Base-by-base conservation (phyloP, 2,113 vertebrate genomes). In the Pelmatolapia mariae region DNA sequence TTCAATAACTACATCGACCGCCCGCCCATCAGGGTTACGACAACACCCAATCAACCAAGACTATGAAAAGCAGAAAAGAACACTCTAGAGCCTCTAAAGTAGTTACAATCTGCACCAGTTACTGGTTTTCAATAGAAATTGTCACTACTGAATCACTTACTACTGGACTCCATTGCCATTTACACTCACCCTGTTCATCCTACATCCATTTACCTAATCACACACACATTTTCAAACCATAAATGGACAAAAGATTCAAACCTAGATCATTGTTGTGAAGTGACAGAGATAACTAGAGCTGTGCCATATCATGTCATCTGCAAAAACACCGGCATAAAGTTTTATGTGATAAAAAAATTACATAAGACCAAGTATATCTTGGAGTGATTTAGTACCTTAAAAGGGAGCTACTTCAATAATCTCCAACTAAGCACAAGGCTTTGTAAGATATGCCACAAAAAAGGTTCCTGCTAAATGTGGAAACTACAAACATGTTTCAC, bases 1-100 rank as follows among this genome's bases (percentile, higher is more conserved):
- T 66, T 66, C 61, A 36, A 7, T n/a, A 66, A 66, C 0, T 0
- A 63, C 59, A 63, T 36, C 1, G 0, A n/a, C 59, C 1, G 15
- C 1, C 26, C 1, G 8, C 56, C 31, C 31, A 63, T n/a, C 18
- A 63, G 31, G 59, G 18, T 63, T 63, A 36, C 4, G 1, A 66
- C 61, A 63, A 63, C 33, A 33, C 59, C 16, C 59, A 4, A 63
- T 36, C 59, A 63, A 36, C 59, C 31, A 38, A 38, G 61, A 66
- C 61, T 47, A 8, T 7, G 6, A 47, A 26, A 73, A 47, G 9
- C 24, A 15, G 24, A 47, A n/a, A 29, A 76, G 22, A 45, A 73
- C 8, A 71, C 66, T 71, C 66, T 0, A 22, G 7, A 68, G 10
- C 26, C 57, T 36, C 59, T 36, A 22, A 68, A 68, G 19, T 47